Base-by-base conservation (phyloP, 2,113 vertebrate genomes). In the Leptodactylus fuscus region DNA sequence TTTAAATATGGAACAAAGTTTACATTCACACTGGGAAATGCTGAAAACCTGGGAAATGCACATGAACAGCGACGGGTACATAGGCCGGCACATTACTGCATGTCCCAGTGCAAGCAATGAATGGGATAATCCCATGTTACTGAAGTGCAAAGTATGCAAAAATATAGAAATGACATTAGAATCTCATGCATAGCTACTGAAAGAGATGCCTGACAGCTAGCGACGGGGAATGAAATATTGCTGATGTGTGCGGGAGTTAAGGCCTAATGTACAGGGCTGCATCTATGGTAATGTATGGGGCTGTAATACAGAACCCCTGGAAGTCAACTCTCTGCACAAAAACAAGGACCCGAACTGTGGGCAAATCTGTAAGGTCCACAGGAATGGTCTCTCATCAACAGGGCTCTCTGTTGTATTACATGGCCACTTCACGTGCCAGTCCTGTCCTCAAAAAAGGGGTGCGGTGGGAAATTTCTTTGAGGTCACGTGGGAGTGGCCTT, bases 1-100 rank as follows among this genome's bases (percentile, higher is more conserved):
- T 81, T 67, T 81, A 49, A 81, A 67, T 81, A 81, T 69, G 60
- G 79, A 44, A 67, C 79, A 81, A 48, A 67, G 79, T 81, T 81
- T 81, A 81, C 79, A 65, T 67, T 81, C 79, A 81, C 60, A 49
- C 6, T 32, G 53, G 34, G 76, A 55, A 55, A 78, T 12, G 75
- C 75, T n/a, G 5, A 20, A 78, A 78, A 78, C 29, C 49, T 51
- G 49, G 75, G 48, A 44, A 62, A 62, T 60, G 12, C 77, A 60
- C 53, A 80, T 18, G 36, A 27, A 62, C n/a, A 62, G 55, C n/a
- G 11, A 62, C 8, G 7, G 15, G 34, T 78, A 60, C 53, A 60
- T 79, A 38, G 58, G 49, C 24, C n/a, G 41, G 24, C 76, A 24
- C 76, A 79, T 41, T 29, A 55, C 46, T 32, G 74, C 62, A 12